Conservation (phyloP, 2,888 invertebrate genomes). For the Plebejus anna region DNA sequence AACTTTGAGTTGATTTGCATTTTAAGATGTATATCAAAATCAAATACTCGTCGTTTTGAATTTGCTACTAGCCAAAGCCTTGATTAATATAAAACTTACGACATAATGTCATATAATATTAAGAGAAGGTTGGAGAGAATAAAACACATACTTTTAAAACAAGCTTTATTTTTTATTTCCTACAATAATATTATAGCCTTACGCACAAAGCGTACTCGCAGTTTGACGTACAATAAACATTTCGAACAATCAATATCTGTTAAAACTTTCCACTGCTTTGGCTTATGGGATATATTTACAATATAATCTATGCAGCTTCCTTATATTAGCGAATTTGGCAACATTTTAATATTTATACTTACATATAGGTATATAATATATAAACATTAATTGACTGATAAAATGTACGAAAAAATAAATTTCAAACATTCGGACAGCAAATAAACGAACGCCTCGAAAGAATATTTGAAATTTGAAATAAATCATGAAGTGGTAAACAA, state of each 20-base stretch:
- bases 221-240: slow-evolving; percentile 47
- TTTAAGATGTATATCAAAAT: no score
- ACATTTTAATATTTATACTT: slow-evolving; percentile 69
- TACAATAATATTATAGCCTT: slow-evolving; percentile 54
- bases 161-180: slow-evolving; percentile 74
- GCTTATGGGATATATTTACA: slow-evolving; percentile 73
- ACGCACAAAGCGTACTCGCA: slow-evolving; percentile 57
- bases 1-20: not conserved
- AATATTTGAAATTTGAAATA: slow-evolving; percentile 20
- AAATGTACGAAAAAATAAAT: slow-evolving; percentile 40
- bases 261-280: slow-evolving; percentile 61
- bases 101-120: no score
- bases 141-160: slow-evolving; percentile 58
- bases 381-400: slow-evolving; percentile 73
- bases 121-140: not conserved
- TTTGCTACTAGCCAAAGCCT: not conserved
- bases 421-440: slow-evolving; percentile 14
- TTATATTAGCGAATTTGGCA: slow-evolving; percentile 74
- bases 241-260: slow-evolving; percentile 59
- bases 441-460: slow-evolving; percentile 16
- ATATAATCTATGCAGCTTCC: slow-evolving; percentile 63
- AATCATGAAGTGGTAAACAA: slow-evolving; percentile 28
- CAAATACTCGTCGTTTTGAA: not conserved
- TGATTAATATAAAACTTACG: not conserved
- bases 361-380: slow-evolving; percentile 40